phyloP scores from a whole-genome alignment of 1,140 invertebrate genomes.

The Batillaria attramentaria region DNA sequence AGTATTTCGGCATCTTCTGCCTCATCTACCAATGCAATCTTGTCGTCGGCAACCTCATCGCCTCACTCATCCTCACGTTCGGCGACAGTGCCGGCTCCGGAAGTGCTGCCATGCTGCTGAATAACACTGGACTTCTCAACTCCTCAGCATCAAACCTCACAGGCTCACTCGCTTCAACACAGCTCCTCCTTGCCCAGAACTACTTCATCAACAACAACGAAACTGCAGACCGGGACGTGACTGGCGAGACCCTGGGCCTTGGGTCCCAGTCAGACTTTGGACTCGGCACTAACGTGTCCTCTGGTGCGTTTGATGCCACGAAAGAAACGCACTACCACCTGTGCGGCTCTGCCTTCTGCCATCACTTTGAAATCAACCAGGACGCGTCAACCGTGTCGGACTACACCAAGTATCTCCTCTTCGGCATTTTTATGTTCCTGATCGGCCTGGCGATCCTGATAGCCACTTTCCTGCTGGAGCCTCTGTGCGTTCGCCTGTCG shows the following conservation, averaged over 20 bases:
- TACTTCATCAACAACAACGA: not conserved
- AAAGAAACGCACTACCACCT: slow-evolving; percentile 21
- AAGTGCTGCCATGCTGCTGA: not conserved
- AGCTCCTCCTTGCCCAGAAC: not conserved
- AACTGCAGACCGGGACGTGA: not conserved
- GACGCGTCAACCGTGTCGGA: slow-evolving; percentile 29
- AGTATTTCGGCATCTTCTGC: slow-evolving; percentile 64
- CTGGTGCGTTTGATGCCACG: not conserved
- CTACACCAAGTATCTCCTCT: slow-evolving; percentile 51
- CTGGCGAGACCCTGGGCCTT: too few species aligned
- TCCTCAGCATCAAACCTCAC: not conserved
- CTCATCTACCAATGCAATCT: slow-evolving; percentile 59
- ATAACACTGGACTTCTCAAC: not conserved
- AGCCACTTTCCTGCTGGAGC: slow-evolving; percentile 53
- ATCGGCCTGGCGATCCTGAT: slow-evolving; percentile 52
- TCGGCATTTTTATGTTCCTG: slow-evolving; percentile 54
- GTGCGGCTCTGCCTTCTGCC: slow-evolving; percentile 54
- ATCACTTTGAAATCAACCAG: slow-evolving; percentile 46
- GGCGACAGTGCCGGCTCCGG: slow-evolving; percentile 5
- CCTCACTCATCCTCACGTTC: slow-evolving; percentile 54
- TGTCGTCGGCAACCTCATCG: slow-evolving; percentile 58
- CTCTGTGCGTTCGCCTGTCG: slow-evolving; percentile 41
- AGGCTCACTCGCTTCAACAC: not conserved
- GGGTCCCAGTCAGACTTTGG: too few species aligned
- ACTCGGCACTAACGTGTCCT: not conserved